Evolutionary conservation across 2,113 vertebrate genomes (phyloP).

Genomic region (Phylloscopus trochilus): DNA sequence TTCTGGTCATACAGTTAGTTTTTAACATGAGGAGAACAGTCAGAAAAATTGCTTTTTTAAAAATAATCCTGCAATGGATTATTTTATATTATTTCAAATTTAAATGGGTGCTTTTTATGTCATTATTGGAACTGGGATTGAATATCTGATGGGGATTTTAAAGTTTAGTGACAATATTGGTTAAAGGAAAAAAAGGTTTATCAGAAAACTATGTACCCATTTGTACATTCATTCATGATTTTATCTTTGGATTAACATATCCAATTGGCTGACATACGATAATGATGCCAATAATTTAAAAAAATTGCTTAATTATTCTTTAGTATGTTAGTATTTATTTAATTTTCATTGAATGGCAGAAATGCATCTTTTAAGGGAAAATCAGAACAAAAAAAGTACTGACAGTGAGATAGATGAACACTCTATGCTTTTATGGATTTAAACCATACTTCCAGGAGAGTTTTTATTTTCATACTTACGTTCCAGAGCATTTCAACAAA

Average conservation of each 20-base stretch:
- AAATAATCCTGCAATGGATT: neutral
- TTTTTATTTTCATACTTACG: neutral
- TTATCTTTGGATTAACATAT: neutral
- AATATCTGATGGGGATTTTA: neutral
- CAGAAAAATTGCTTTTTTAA: neutral
- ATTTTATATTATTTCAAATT: neutral
- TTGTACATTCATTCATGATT: neutral
- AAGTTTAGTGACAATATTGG: neutral
- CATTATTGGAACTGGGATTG: neutral
- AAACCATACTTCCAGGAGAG: neutral
- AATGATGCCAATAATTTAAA: neutral
- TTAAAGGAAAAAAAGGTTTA: neutral
- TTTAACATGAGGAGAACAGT: neutral
- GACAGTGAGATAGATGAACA: neutral
- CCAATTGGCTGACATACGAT: neutral
- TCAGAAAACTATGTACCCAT: neutral
- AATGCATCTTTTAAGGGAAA: neutral
- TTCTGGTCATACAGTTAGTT: neutral
- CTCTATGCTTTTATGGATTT: neutral
- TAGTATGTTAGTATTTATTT: neutral
- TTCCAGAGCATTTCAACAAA: neutral
- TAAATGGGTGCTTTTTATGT: neutral
- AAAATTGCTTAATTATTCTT: neutral
- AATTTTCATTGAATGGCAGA: neutral
- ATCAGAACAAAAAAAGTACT: neutral